phyloP scores from a whole-genome alignment of 1,140 invertebrate genomes.

The Philotrypesis tridentata region DNA sequence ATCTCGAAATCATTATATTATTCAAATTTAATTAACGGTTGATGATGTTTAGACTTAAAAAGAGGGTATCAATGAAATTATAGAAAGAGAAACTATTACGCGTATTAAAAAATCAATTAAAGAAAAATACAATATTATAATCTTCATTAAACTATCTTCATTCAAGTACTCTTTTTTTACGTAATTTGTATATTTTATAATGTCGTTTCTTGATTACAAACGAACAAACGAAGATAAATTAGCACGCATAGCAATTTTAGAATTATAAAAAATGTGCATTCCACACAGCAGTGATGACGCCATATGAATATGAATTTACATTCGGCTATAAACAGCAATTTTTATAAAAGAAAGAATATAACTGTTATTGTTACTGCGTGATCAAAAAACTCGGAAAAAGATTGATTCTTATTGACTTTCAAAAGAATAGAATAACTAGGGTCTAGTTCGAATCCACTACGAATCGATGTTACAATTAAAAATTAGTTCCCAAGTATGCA shows the following conservation, averaged over 20 bases:
- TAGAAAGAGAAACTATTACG: background rate
- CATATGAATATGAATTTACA: background rate
- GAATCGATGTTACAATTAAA: background rate
- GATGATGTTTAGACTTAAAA: background rate
- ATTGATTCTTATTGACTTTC: background rate
- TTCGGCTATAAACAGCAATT: slow-evolving; percentile 1
- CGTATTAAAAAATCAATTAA: background rate
- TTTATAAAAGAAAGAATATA: background rate
- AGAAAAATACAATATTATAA: background rate
- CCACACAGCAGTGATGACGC: slow-evolving; percentile 11
- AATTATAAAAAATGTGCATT: slow-evolving; percentile 28
- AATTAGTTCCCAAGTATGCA: slow-evolving; percentile 15
- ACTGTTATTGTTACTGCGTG: slow-evolving; percentile 3
- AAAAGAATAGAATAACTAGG: background rate
- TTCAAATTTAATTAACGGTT: background rate
- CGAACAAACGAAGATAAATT: background rate
- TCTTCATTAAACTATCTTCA: no score
- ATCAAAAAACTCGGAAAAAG: background rate
- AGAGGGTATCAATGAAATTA: background rate
- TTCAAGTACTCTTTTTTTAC: slow-evolving; percentile 24
- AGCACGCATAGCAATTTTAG: background rate
- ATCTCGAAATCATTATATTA: background rate
- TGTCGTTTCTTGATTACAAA: background rate
- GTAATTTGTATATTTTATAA: slow-evolving; percentile 22
- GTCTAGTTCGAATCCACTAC: background rate